Evolutionary conservation across 2,113 vertebrate genomes (phyloP).

Genomic region (Steatornis caripensis): DNA sequence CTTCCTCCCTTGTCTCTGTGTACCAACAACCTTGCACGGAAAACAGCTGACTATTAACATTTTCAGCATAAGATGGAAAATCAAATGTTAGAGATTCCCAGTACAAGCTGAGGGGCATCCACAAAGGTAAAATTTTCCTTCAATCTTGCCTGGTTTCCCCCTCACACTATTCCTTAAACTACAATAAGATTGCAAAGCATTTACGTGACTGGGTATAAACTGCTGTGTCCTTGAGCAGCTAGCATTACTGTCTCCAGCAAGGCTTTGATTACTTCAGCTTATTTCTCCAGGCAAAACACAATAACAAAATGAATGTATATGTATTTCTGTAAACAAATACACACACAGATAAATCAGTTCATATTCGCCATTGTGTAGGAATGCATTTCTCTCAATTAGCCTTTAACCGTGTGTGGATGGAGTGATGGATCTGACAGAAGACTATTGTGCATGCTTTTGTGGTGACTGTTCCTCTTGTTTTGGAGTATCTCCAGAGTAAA

Average conservation of each 20-base stretch:
- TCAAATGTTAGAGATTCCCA: neutral
- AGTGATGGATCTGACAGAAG: slow-evolving; percentile 9
- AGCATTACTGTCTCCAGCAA: neutral
- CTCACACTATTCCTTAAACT: neutral
- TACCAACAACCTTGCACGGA: neutral
- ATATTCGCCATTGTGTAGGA: neutral
- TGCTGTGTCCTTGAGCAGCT: neutral
- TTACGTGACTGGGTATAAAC: neutral
- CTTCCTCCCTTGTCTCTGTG: neutral
- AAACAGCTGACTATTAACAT: neutral
- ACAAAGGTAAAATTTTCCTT: neutral
- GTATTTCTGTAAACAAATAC: neutral
- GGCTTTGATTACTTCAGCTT: neutral
- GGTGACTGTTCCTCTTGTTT: neutral
- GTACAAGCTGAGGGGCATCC: neutral
- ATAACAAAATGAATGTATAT: neutral
- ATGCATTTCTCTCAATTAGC: neutral
- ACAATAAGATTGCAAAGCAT: slow-evolving; percentile 1
- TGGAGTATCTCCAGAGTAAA: slow-evolving; percentile 52
- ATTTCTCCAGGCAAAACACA: neutral
- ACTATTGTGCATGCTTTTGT: neutral
- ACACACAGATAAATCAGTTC: neutral
- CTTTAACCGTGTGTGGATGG: neutral
- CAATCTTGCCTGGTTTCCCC: neutral
- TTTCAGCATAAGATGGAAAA: neutral